Conservation (phyloP, 2,113 vertebrate species). For the Indri indri region DNA sequence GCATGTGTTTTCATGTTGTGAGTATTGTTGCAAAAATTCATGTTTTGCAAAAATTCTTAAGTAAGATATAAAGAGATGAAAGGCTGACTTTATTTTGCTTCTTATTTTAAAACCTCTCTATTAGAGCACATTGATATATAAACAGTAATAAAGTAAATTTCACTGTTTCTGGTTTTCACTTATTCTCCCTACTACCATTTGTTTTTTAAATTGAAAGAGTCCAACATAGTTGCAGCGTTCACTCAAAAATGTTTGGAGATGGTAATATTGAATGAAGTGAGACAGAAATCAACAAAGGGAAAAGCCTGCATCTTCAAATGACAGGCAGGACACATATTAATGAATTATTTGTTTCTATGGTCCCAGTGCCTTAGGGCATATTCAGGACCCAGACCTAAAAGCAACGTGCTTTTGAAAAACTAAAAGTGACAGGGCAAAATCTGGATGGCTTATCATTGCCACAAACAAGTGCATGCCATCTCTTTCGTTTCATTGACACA, state of each 20-base stretch:
- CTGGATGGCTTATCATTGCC: background rate
- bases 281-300: background rate
- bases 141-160: background rate
- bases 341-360: constrained; percentile 8
- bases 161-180: background rate
- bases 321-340: background rate
- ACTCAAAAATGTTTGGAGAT: background rate
- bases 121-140: background rate
- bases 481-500: constrained; percentile 1
- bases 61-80: background rate
- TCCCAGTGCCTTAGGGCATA: background rate
- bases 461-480: background rate
- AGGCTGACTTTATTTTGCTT: background rate
- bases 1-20: background rate
- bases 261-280: background rate
- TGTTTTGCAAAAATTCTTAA: background rate
- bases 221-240: background rate
- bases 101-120: background rate
- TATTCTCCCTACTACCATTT: background rate
- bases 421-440: background rate
- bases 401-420: background rate
- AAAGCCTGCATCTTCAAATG: background rate
- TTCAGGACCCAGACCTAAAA: background rate
- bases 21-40: background rate
- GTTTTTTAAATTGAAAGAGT: background rate